phyloP scores from a whole-genome alignment of 2,113 vertebrate genomes.

The Osmerus eperlanus region DNA sequence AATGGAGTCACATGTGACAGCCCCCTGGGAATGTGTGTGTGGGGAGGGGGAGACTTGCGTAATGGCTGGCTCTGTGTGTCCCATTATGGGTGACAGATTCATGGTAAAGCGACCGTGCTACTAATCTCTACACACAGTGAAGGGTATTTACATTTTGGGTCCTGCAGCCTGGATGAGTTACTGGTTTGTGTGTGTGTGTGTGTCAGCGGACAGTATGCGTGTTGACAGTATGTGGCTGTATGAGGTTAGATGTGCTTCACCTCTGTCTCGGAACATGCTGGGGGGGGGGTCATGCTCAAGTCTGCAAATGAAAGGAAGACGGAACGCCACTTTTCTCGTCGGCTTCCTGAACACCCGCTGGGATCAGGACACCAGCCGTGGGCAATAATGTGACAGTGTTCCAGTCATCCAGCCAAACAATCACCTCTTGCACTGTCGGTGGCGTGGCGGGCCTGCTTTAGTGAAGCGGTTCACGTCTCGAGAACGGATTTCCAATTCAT shows the following conservation, averaged over 20 bases:
- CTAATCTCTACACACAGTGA: not conserved
- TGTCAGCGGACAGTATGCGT: not conserved
- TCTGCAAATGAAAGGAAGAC: not conserved
- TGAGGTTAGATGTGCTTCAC: constrained; percentile 4
- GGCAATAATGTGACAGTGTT: not conserved
- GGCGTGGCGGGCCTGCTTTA: no score
- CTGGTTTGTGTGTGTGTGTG: not conserved
- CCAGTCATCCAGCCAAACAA: not conserved
- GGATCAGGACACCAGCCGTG: not conserved
- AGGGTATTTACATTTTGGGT: constrained; percentile 13
- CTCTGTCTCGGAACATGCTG: not conserved
- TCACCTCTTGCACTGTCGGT: no score
- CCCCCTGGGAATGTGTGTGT: not conserved
- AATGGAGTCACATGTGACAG: not conserved
- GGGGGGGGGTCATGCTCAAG: constrained; percentile 1
- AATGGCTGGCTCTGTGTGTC: not conserved
- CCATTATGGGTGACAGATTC: not conserved
- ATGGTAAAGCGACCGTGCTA: not conserved
- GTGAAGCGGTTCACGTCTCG: no score
- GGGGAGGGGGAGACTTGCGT: not conserved
- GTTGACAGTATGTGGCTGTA: not conserved
- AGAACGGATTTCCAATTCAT: no score
- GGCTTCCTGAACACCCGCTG: not conserved
- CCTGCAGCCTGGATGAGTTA: not conserved
- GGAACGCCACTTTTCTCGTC: not conserved